Base-by-base conservation (phyloP, 2,797 vertebrate species). In the Urophycis tenuis region DNA sequence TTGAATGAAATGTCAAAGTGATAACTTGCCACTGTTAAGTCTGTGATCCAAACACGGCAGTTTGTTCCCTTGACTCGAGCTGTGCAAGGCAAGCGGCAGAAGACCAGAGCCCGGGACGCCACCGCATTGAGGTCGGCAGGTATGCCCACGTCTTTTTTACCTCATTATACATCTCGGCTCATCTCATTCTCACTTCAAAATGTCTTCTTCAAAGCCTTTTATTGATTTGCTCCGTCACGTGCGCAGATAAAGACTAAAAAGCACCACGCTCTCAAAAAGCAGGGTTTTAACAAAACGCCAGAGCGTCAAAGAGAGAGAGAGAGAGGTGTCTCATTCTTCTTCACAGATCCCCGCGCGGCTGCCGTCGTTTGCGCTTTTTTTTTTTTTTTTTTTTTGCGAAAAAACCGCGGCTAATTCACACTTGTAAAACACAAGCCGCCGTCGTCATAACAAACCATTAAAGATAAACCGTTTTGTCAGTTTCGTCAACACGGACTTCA, bases 71-170 rank as follows among this genome's bases (percentile, higher is more conserved):
- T 71, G 32, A 71, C 15, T 71, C 5, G 5, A 71, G 69, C 69
- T 32, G 69, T 33, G 31, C 60, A 87, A 97, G 95, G 94, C 91
- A 97, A 96, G 90, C 96, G 92, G 75, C 95, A 97, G 86, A 97
- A 95, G 88, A 95, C 89, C 85, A 94, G 89, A 85, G 79, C 87
- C 6, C 92, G 88, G 77, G 93, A 95, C 78, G 84, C 85, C 72
- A 77, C 89, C 25, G 84, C 85, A n/a, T n/a, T n/a, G n/a, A n/a
- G n/a, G n/a, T n/a, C n/a, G n/a, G n/a, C n/a, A n/a, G n/a, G n/a
- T n/a, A n/a, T n/a, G n/a, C n/a, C n/a, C n/a, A n/a, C n/a, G n/a
- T n/a, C n/a, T n/a, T n/a, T n/a, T n/a, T n/a, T n/a, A n/a, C n/a
- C n/a, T n/a, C n/a, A n/a, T n/a, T n/a, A n/a, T n/a, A n/a, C n/a